Conservation (phyloP, 2,888 invertebrate species). For the Caenorhabditis sulstoni region DNA sequence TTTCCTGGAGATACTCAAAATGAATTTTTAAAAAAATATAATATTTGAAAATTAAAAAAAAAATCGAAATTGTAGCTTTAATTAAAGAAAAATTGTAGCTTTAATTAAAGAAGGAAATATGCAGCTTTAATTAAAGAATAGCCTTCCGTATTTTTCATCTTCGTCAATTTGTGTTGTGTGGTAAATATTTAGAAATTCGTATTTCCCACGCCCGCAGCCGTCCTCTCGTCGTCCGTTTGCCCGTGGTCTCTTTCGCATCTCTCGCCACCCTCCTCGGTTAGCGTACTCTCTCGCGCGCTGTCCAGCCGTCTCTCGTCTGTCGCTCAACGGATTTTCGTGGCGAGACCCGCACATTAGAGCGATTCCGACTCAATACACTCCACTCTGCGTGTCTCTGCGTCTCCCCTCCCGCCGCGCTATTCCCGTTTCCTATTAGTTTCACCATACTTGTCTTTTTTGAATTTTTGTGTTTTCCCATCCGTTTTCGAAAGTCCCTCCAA, state of each 20-base stretch:
- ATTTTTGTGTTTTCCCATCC: not conserved
- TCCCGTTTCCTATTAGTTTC: no score
- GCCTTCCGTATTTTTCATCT: not conserved
- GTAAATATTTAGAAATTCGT: not conserved
- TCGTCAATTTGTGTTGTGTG: not conserved
- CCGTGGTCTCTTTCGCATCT: not conserved
- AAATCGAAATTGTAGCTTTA: no score
- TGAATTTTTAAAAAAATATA: no score
- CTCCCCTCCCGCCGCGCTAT: not conserved
- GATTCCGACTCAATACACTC: no score
- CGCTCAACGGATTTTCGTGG: slow-evolving; percentile 13
- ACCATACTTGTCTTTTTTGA: no score
- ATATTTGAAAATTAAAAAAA: no score
- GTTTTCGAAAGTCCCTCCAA: not conserved
- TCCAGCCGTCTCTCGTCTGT: not conserved
- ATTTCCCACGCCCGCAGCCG: slow-evolving; percentile 1
- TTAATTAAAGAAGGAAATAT: no score
- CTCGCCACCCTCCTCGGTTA: not conserved
- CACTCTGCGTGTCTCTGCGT: not conserved
- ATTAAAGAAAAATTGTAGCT: no score
- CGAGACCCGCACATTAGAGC: slow-evolving; percentile 15
- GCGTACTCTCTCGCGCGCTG: slow-evolving; percentile 10
- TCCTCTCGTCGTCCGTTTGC: not conserved
- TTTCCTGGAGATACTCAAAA: no score
- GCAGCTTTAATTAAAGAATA: no score